These are phyloP conservation scores for Nycticryphes semicollaris DNA, from an alignment of 2,113 vertebrate genomes.

Conservation along the genomic window DNA sequence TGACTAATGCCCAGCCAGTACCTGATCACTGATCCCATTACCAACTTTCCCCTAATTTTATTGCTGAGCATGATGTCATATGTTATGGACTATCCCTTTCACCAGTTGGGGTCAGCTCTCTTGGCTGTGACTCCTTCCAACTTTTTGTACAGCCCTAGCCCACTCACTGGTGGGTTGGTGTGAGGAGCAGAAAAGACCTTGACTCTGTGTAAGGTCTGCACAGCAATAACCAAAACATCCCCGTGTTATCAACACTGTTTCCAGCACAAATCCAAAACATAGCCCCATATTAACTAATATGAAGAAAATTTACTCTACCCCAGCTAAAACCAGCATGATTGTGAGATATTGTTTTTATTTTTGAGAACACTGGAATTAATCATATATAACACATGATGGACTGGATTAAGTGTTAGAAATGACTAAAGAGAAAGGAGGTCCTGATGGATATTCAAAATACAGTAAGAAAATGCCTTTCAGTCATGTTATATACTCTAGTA, in stretches of 20 bases:
- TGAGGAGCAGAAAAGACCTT: not conserved
- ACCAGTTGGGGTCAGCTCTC: not conserved
- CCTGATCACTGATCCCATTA: not conserved
- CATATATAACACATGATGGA: not conserved
- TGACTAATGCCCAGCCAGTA: no score
- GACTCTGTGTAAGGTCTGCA: not conserved
- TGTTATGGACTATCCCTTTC: not conserved
- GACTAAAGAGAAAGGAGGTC: not conserved
- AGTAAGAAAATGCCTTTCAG: not conserved
- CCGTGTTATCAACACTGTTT: not conserved
- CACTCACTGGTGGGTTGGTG: not conserved
- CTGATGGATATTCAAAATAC: not conserved
- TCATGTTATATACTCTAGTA: not conserved
- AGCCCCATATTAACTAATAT: not conserved
- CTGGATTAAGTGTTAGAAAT: not conserved
- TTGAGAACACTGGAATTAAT: not conserved
- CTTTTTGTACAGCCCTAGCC: not conserved
- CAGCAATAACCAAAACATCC: not conserved
- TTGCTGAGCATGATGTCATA: not conserved
- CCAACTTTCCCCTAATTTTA: not conserved
- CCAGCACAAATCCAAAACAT: not conserved
- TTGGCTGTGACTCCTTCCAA: not conserved
- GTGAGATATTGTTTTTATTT: not conserved
- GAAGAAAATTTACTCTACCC: not conserved
- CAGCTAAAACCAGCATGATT: not conserved